A percentile compares a stretch with the other conserved stretches of the same genome.
Conservation (phyloP, 1,140 invertebrate genomes). For the Theocolax elegans region DNA sequence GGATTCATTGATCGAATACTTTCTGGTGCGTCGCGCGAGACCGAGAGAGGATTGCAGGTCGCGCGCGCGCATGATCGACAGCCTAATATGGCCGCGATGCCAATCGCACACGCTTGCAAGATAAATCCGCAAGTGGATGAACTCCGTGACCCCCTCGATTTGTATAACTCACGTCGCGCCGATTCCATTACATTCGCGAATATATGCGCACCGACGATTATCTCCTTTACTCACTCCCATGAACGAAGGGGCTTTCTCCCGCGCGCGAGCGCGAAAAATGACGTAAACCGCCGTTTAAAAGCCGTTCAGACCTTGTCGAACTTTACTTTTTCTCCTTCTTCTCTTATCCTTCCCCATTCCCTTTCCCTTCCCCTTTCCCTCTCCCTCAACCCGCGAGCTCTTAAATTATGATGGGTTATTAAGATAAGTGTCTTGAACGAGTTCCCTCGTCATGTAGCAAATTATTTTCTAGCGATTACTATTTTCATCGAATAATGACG, state of each 20-base stretch:
- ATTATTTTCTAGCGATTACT: conserved; percentile 28
- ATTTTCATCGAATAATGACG: background rate
- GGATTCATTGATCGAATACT: conserved; percentile 13
- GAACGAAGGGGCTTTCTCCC: background rate
- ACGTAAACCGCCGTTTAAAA: conserved; percentile 13
- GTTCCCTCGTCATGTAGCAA: conserved; percentile 13
- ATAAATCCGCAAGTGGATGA: conserved; percentile 43
- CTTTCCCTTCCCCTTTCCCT: too few species aligned
- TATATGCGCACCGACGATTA: background rate
- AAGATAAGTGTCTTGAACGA: background rate
- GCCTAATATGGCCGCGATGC: background rate
- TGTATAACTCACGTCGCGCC: conserved; percentile 47
- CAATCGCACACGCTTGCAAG: conserved; percentile 32
- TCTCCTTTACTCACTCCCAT: background rate
- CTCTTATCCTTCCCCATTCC: too few species aligned
- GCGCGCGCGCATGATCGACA: background rate
- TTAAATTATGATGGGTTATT: conserved; percentile 23
- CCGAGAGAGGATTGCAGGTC: background rate
- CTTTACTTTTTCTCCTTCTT: background rate
- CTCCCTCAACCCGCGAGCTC: background rate
- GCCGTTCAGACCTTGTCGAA: background rate
- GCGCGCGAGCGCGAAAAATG: background rate
- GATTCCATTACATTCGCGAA: conserved; percentile 39
- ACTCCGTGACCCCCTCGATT: conserved; percentile 43
- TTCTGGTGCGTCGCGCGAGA: background rate